A percentile compares a stretch with the other conserved stretches of the same genome.
phyloP scores from a whole-genome alignment of 2,113 vertebrate species.

The Anser cygnoides region DNA sequence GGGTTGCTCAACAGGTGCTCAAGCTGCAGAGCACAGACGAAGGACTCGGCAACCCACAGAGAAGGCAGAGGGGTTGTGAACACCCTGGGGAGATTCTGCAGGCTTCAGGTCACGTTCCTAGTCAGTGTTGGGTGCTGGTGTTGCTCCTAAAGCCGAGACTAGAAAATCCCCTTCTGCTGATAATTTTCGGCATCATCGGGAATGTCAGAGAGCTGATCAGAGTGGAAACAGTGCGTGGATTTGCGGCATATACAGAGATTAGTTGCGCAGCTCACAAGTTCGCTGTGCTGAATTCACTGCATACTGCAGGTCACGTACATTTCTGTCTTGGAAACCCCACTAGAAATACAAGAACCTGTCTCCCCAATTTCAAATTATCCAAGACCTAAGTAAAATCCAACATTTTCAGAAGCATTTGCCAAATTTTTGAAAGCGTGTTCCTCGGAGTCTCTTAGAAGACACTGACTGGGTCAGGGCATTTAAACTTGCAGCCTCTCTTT shows the following conservation, averaged over 20 bases:
- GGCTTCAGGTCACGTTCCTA: not conserved
- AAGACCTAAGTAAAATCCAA: not conserved
- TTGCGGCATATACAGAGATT: not conserved
- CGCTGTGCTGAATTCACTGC: not conserved
- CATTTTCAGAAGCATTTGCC: not conserved
- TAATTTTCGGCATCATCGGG: not conserved
- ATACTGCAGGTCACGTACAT: not conserved
- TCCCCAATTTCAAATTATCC: not conserved
- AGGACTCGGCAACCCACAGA: accelerated
- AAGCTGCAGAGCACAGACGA: not conserved
- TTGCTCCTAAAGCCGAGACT: not conserved
- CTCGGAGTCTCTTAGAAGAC: not conserved
- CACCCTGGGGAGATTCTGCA: not conserved
- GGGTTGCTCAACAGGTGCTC: not conserved
- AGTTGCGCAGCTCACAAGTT: not conserved
- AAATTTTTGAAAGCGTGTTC: not conserved
- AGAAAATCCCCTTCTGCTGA: conserved; percentile 12
- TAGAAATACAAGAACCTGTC: not conserved
- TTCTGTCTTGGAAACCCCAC: not conserved
- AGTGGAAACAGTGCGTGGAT: not conserved
- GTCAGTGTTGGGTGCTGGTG: not conserved
- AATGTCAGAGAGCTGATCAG: not conserved
- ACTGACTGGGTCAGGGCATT: not conserved
- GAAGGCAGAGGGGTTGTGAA: not conserved
- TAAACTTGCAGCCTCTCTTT: not conserved